A percentile compares a stretch with the other conserved stretches of the same genome.
phyloP scores from a whole-genome alignment of 2,888 invertebrate genomes.

The Bombylius major region DNA sequence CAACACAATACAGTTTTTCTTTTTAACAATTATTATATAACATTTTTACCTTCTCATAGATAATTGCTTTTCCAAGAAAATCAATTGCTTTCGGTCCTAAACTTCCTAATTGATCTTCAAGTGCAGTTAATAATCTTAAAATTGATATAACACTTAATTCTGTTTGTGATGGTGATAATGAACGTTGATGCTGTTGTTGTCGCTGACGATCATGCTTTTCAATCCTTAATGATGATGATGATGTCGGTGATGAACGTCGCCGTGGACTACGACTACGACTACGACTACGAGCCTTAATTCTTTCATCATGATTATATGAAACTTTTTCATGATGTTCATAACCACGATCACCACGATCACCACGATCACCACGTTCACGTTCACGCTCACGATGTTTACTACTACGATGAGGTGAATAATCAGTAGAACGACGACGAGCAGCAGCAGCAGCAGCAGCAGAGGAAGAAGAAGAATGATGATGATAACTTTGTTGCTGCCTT shows the following conservation, averaged over 20 bases:
- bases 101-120: slow-evolving; percentile 13
- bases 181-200: too few relatives aligned
- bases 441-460: too few relatives aligned
- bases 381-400: too few relatives aligned
- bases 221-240: background rate
- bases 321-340: background rate
- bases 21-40: too few relatives aligned
- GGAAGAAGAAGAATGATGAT: too few relatives aligned
- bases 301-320: too few relatives aligned
- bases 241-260: background rate
- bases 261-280: background rate
- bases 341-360: too few relatives aligned
- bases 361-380: too few relatives aligned
- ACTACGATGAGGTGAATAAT: too few relatives aligned
- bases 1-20: too few relatives aligned
- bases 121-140: slow-evolving; percentile 10
- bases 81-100: slow-evolving; percentile 13
- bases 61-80: slow-evolving; percentile 9
- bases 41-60: slow-evolving; percentile 11
- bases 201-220: too few relatives aligned
- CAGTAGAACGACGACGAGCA: too few relatives aligned
- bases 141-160: slow-evolving; percentile 8
- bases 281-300: background rate
- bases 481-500: background rate
- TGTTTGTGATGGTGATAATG: background rate